These are phyloP conservation scores for Leptinotarsa haldemani DNA, from an alignment of 2,888 invertebrate genomes.

Conservation along the genomic window DNA sequence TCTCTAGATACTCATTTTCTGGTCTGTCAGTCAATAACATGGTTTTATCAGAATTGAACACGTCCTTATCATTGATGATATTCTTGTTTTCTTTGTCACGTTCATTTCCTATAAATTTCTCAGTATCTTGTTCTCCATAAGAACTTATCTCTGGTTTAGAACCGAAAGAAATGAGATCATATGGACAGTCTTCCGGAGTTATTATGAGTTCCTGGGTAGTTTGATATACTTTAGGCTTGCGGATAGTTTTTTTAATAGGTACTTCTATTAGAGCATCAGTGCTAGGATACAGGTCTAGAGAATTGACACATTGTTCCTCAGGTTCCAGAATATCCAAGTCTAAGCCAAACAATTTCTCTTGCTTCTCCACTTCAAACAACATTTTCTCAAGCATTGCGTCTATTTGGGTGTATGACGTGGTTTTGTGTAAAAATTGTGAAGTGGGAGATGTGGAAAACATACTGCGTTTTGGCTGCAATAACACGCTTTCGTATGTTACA, in stretches of 20 bases:
- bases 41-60: slow-evolving; percentile 52
- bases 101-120: slow-evolving; percentile 46
- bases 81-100: slow-evolving; percentile 36
- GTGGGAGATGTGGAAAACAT: slow-evolving; percentile 38
- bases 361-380: slow-evolving; percentile 64
- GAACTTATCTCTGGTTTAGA: slow-evolving; percentile 17
- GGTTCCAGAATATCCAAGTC: slow-evolving; percentile 59
- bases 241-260: slow-evolving; percentile 61
- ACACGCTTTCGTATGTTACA: slow-evolving; percentile 62
- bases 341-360: slow-evolving; percentile 60
- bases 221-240: slow-evolving; percentile 58
- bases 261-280: slow-evolving; percentile 64
- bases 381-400: slow-evolving; percentile 65
- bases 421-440: slow-evolving; percentile 27
- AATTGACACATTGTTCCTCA: slow-evolving; percentile 57
- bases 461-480: slow-evolving; percentile 59
- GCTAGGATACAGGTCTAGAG: slow-evolving; percentile 61
- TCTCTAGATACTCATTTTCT: slow-evolving; percentile 49
- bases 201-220: slow-evolving; percentile 59
- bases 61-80: slow-evolving; percentile 48
- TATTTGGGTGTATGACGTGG: slow-evolving; percentile 61
- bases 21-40: slow-evolving; percentile 48
- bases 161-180: slow-evolving; percentile 45
- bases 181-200: slow-evolving; percentile 27
- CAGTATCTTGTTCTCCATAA: slow-evolving; percentile 47